Evolutionary conservation across 2,888 invertebrate genomes (phyloP).

Genomic region (Apodemia mormo): DNA sequence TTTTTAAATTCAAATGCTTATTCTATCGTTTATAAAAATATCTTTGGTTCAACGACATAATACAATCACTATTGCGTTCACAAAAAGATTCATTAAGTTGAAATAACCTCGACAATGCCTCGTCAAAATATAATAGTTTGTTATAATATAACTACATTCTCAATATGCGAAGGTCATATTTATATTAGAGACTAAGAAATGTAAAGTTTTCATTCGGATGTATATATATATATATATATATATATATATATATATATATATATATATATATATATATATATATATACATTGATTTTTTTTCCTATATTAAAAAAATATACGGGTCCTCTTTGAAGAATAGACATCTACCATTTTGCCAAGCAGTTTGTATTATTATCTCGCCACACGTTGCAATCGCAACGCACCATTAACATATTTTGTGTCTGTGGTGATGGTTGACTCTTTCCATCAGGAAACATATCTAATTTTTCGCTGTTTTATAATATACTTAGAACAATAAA

Average conservation of each 20-base stretch:
- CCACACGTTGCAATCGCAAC: too few species aligned
- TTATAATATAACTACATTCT: background rate
- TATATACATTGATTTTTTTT: too few species aligned
- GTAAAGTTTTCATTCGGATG: background rate
- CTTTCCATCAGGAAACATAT: too few species aligned
- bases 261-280: too few species aligned
- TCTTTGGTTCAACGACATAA: background rate
- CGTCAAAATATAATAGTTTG: conserved; percentile 9
- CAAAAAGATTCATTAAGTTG: background rate
- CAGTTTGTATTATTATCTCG: too few species aligned
- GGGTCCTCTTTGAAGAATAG: too few species aligned
- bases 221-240: background rate
- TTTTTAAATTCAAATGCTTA: background rate
- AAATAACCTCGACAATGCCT: background rate
- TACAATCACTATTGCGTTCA: background rate
- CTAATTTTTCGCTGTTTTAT: too few species aligned
- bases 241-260: background rate
- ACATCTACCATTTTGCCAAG: too few species aligned
- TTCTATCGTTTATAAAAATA: background rate
- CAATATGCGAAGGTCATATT: background rate
- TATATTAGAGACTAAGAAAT: background rate
- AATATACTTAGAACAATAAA: too few species aligned
- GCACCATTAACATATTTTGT: too few species aligned
- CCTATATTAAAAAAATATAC: too few species aligned
- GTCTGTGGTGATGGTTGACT: too few species aligned